Evolutionary conservation across 2,797 vertebrate genomes (phyloP).

Genomic region (Acrossocheilus wenchowensis): DNA sequence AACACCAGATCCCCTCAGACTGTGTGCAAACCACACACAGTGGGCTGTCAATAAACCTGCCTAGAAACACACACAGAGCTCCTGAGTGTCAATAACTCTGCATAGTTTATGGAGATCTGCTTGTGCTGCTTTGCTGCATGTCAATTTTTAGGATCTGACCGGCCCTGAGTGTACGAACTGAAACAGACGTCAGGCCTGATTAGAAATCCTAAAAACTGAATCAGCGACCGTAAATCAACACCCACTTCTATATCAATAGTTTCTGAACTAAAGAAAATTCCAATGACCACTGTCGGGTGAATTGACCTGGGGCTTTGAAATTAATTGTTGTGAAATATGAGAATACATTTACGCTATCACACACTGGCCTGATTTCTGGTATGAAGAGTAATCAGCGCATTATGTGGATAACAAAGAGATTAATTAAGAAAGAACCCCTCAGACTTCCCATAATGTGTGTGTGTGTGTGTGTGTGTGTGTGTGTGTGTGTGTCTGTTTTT

Average conservation of each 20-base stretch:
- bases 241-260: not conserved
- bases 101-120: constrained; percentile 44
- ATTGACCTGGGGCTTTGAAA: constrained; percentile 30
- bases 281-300: not conserved
- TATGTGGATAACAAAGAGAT: constrained; percentile 38
- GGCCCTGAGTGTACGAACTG: not conserved
- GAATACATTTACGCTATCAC: constrained; percentile 20
- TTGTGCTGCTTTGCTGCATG: constrained; percentile 33
- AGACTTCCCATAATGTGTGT: constrained; percentile 10
- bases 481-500: not conserved
- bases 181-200: constrained; percentile 14
- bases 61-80: constrained; percentile 36
- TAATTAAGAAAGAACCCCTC: constrained; percentile 18
- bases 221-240: not conserved
- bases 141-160: constrained; percentile 37
- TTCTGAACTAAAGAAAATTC: constrained; percentile 7
- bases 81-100: constrained; percentile 44
- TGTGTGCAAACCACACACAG: constrained; percentile 40
- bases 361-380: not conserved
- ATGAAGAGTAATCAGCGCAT: constrained; percentile 16
- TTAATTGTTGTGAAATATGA: constrained; percentile 28
- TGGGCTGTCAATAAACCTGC: constrained; percentile 48
- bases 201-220: constrained; percentile 1
- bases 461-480: no score
- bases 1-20: constrained; percentile 9